Evolutionary conservation across 2,113 vertebrate species (phyloP).

Genomic region (Ammospiza caudacuta): DNA sequence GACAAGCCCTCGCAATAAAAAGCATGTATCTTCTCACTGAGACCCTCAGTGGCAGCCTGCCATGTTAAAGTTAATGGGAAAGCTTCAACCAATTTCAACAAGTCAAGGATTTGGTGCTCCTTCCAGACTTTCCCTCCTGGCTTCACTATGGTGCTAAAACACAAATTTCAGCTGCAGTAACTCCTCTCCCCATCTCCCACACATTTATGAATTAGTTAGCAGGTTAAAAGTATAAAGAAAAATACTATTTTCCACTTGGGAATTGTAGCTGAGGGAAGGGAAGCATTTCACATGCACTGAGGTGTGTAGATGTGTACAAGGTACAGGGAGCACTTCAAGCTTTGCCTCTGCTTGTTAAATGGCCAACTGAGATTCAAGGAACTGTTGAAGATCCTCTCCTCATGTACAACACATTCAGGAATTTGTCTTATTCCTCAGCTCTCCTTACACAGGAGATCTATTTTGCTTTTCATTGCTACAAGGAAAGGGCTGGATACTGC

Average conservation of each 20-base stretch:
- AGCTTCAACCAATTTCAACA: background rate
- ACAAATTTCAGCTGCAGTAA: background rate
- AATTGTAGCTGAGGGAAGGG: background rate
- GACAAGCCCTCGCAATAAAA: background rate
- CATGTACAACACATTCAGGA: background rate
- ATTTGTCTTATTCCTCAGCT: background rate
- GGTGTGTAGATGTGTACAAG: background rate
- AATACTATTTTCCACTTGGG: background rate
- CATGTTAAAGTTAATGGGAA: background rate
- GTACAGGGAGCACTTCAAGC: background rate
- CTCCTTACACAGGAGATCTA: background rate
- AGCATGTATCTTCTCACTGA: background rate
- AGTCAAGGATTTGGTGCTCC: background rate
- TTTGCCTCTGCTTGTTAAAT: background rate
- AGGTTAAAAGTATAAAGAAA: background rate
- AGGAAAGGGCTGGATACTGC: background rate
- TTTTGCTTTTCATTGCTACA: background rate
- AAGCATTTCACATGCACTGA: background rate
- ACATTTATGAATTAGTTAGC: background rate
- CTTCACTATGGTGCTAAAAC: background rate
- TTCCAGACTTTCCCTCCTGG: background rate
- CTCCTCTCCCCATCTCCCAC: background rate
- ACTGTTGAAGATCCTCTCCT: background rate
- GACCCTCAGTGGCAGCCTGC: background rate
- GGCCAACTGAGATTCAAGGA: background rate